Conservation (phyloP, 2,797 vertebrate genomes). For the Paedocypris micromegethes region DNA sequence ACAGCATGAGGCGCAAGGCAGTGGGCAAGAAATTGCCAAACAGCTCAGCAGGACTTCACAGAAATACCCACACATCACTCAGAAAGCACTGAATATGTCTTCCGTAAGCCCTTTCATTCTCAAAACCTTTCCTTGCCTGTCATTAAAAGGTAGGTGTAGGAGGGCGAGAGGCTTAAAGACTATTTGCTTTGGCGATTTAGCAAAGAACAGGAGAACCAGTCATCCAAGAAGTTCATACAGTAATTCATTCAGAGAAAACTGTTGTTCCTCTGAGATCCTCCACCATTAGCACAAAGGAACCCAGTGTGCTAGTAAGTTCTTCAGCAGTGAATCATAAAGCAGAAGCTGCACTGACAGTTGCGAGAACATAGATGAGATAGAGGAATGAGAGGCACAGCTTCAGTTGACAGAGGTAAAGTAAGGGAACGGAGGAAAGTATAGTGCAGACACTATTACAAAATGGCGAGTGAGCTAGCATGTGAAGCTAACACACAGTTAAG, state of each 20-base stretch:
- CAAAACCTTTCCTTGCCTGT: slow-evolving; percentile 3
- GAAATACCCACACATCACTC: slow-evolving; percentile 1
- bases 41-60: slow-evolving; percentile 1
- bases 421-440: no score
- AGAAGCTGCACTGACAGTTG: background rate
- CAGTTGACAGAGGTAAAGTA: background rate
- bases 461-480: no score
- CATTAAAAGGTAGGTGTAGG: slow-evolving; percentile 20
- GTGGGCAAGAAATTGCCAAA: no score
- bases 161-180: slow-evolving; percentile 2
- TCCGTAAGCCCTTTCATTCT: slow-evolving; percentile 19
- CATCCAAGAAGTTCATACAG: background rate
- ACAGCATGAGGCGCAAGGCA: background rate
- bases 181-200: slow-evolving; percentile 18
- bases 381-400: background rate
- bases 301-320: background rate
- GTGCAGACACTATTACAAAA: no score
- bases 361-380: slow-evolving; percentile 2
- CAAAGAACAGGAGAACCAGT: slow-evolving; percentile 18
- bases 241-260: slow-evolving; percentile 11
- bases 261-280: slow-evolving; percentile 3
- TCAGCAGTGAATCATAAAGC: slow-evolving; percentile 3
- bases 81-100: background rate
- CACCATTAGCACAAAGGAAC: slow-evolving; percentile 25
- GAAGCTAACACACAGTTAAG: no score